These are phyloP conservation scores for Phrynosoma platyrhinos DNA, from an alignment of 2,113 vertebrate species.

Conservation along the genomic window DNA sequence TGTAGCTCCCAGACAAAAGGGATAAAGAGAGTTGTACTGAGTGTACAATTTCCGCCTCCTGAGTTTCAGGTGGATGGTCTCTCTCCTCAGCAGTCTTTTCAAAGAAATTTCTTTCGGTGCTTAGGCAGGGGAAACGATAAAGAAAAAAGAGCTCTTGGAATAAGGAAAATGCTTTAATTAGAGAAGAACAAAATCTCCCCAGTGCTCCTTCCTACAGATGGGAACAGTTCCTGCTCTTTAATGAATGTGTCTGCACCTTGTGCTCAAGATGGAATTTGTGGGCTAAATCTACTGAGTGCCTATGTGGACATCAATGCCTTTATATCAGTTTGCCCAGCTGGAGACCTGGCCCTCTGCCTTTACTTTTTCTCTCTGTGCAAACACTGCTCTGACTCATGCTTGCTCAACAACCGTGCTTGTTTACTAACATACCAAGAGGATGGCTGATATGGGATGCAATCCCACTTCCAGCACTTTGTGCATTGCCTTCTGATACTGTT, in stretches of 20 bases:
- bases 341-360: constrained; percentile 2
- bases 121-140: constrained; percentile 14
- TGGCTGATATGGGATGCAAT: not conserved
- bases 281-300: not conserved
- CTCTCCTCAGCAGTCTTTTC: not conserved
- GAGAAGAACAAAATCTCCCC: constrained; percentile 44
- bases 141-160: constrained; percentile 26
- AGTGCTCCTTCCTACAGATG: not conserved
- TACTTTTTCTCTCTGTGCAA: not conserved
- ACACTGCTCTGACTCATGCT: not conserved
- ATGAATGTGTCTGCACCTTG: constrained; percentile 5
- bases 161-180: rapidly evolving
- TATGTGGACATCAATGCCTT: not conserved
- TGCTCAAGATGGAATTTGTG: constrained; percentile 36
- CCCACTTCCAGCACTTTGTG: constrained; percentile 7
- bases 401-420: constrained; percentile 27
- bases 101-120: not conserved
- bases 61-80: constrained; percentile 24
- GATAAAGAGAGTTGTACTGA: constrained; percentile 59
- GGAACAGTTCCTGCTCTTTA: not conserved
- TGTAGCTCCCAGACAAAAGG: constrained; percentile 66
- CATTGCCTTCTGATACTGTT: constrained; percentile 24
- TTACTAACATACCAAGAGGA: constrained; percentile 33
- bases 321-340: constrained; percentile 27
- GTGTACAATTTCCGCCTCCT: constrained; percentile 6